Evolutionary conservation across 23 tunicate genomes (phyloP).

Genomic region (Aplidium turbinatum): DNA sequence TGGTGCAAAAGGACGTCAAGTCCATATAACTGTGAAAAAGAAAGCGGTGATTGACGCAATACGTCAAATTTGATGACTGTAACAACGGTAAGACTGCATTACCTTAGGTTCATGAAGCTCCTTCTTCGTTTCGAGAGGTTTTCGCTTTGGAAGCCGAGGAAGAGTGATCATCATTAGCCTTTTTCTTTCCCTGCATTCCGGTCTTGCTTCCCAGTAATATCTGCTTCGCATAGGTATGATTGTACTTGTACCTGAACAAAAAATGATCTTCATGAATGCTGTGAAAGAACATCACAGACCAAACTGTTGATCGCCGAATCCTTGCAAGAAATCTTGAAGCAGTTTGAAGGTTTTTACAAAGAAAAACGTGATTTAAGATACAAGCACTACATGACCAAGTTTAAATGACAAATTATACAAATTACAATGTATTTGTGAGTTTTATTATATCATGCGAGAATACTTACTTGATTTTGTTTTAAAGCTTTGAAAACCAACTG

Average conservation of each 20-base stretch:
- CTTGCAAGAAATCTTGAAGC: too few species aligned
- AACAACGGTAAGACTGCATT: neutral
- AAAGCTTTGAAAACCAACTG: too few species aligned
- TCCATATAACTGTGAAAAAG: constrained; percentile 47
- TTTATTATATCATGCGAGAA: too few species aligned
- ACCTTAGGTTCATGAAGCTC: constrained; percentile 7
- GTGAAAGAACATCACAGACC: too few species aligned
- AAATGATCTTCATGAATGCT: too few species aligned
- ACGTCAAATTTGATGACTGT: neutral
- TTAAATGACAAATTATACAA: too few species aligned
- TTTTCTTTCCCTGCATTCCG: constrained; percentile 47
- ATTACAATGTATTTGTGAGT: too few species aligned
- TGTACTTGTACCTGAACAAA: constrained; percentile 9
- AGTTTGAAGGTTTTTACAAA: too few species aligned
- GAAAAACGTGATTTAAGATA: too few species aligned
- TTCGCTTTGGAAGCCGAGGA: constrained; percentile 34
- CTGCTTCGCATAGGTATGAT: constrained; percentile 62
- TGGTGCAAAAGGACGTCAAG: constrained; percentile 60
- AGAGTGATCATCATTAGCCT: constrained; percentile 67
- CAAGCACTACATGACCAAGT: too few species aligned
- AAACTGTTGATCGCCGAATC: too few species aligned
- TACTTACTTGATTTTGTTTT: too few species aligned
- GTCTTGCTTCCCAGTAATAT: constrained; percentile 73
- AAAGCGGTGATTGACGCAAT: neutral
- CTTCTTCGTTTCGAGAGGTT: neutral